Percentiles rank a stretch among this genome's conserved stretches.
Evolutionary conservation across 2,888 invertebrate species (phyloP).

Genomic region (Hyposoter didymator): DNA sequence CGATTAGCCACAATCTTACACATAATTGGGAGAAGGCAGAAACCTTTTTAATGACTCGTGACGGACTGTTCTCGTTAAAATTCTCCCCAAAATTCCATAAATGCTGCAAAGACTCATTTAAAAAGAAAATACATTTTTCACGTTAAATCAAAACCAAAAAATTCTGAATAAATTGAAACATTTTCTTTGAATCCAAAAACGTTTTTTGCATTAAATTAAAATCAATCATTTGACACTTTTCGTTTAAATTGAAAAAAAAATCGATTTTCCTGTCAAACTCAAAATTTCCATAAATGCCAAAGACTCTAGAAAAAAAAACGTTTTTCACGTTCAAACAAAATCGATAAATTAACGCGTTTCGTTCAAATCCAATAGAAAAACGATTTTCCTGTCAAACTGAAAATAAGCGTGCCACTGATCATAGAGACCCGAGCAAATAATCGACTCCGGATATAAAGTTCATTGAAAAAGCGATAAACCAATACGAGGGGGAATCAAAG

Average conservation of each 20-base stretch:
- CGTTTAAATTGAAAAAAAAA: background rate
- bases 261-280: no score
- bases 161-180: background rate
- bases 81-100: background rate
- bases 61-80: constrained; percentile 21
- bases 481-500: constrained; percentile 3
- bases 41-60: constrained; percentile 53
- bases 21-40: constrained; percentile 71
- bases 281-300: no score
- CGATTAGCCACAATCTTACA: constrained; percentile 79
- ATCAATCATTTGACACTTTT: no score
- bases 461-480: constrained; percentile 20
- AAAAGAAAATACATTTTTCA: background rate
- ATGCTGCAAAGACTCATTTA: background rate
- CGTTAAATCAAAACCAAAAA: background rate
- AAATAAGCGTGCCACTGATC: constrained; percentile 54
- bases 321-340: background rate
- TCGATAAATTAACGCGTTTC: background rate
- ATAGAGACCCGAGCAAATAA: constrained; percentile 45
- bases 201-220: no score
- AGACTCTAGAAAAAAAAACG: no score
- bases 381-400: constrained; percentile 11
- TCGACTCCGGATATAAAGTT: constrained; percentile 30
- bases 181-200: constrained; percentile 3
- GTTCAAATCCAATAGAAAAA: constrained; percentile 18